Conservation (phyloP, 2,888 invertebrate genomes). For the Punctoribates punctum region DNA sequence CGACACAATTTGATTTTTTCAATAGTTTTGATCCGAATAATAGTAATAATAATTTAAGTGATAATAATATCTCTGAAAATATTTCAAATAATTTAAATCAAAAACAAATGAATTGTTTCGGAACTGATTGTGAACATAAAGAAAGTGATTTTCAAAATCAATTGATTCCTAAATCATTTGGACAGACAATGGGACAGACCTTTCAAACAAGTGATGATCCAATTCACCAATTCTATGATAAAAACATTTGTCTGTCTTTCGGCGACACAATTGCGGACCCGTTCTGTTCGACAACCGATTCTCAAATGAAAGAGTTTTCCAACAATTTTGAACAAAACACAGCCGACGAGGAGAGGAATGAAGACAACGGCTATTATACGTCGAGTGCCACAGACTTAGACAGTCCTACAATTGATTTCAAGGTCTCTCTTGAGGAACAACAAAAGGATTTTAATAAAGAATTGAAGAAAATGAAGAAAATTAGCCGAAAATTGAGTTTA, state of each 20-base stretch:
- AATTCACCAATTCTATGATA: background rate
- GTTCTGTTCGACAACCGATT: background rate
- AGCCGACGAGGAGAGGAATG: background rate
- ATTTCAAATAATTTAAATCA: background rate
- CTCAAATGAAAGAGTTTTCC: background rate
- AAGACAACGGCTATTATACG: background rate
- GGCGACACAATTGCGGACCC: background rate
- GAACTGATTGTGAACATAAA: too few relatives aligned
- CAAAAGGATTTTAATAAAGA: background rate
- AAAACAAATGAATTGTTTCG: too few relatives aligned
- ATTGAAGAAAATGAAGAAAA: constrained; percentile 17
- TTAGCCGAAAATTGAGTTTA: background rate
- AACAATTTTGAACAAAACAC: background rate
- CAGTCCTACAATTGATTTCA: background rate
- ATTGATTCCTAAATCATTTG: too few relatives aligned
- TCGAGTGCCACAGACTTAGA: background rate
- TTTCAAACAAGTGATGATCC: background rate
- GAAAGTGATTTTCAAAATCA: too few relatives aligned
- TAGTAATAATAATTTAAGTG: background rate
- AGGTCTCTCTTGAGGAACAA: background rate
- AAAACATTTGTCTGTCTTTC: background rate
- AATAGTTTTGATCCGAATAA: background rate
- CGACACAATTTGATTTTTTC: background rate
- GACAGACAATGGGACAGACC: background rate
- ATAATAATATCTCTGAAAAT: background rate